These are phyloP conservation scores for Siderastrea radians DNA, from an alignment of 92 coral and sea anemone genomes.

Conservation along the genomic window DNA sequence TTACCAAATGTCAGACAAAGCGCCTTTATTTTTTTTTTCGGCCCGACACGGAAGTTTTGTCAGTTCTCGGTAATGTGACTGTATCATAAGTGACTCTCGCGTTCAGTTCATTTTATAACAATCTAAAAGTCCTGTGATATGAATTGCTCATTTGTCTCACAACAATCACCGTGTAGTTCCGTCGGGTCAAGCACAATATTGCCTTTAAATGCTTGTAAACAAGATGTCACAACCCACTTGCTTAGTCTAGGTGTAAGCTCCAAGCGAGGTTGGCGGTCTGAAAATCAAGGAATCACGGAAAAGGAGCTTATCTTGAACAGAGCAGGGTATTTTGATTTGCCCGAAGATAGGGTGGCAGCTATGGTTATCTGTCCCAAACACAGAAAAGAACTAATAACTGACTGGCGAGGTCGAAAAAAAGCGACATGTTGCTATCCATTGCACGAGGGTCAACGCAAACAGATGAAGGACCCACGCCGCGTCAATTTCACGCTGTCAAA, in stretches of 20 bases:
- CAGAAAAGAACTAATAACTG: constrained; percentile 21
- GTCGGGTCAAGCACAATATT: constrained; percentile 24
- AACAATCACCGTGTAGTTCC: constrained; percentile 31
- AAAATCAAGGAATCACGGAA: constrained; percentile 7
- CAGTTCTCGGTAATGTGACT: not conserved
- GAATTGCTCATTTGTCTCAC: constrained; percentile 12
- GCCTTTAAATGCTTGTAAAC: constrained; percentile 35
- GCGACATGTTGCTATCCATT: constrained; percentile 43
- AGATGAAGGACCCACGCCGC: constrained; percentile 48
- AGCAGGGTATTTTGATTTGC: constrained; percentile 29
- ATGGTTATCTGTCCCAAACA: constrained; percentile 54
- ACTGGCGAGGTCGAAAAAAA: constrained; percentile 49
- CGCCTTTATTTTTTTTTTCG: no score
- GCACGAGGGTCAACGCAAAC: constrained; percentile 61
- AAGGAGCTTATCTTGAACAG: constrained; percentile 52
- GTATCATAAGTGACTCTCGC: constrained; percentile 26
- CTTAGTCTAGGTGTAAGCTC: constrained; percentile 22
- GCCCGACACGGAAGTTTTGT: no score
- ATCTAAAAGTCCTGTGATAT: not conserved
- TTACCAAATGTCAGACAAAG: no score
- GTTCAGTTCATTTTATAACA: constrained; percentile 20
- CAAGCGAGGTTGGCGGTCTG: constrained; percentile 43
- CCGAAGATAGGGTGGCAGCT: constrained; percentile 28
- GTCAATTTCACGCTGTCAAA: constrained; percentile 53
- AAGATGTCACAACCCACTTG: constrained; percentile 44